phyloP scores from a whole-genome alignment of 2,113 vertebrate genomes.

The Tricholaema leucomelas region DNA sequence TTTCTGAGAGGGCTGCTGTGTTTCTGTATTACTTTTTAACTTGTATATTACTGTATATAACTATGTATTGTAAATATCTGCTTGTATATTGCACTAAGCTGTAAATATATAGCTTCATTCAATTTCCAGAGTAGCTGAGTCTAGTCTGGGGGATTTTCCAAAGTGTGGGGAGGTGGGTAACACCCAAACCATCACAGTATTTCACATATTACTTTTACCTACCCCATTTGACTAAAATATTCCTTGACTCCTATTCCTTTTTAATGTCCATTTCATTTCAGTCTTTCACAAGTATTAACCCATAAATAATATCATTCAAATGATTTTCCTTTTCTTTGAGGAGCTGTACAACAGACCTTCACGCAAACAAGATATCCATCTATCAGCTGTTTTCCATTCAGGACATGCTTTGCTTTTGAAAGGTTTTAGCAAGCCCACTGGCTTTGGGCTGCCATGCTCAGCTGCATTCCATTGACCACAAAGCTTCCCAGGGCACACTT shows the following conservation, averaged over 20 bases:
- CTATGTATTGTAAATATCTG: too few species aligned
- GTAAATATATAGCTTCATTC: too few species aligned
- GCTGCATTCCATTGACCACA: conserved; percentile 35
- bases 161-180: too few species aligned
- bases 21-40: too few species aligned
- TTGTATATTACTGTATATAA: too few species aligned
- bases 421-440: not conserved
- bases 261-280: not conserved
- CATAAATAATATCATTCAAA: not conserved
- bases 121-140: too few species aligned
- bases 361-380: not conserved
- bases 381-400: conserved; percentile 30
- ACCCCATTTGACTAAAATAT: not conserved
- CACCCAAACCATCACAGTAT: too few species aligned
- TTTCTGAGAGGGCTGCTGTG: too few species aligned
- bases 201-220: not conserved
- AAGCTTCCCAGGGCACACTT: not conserved
- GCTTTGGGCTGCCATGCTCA: conserved; percentile 20
- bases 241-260: not conserved
- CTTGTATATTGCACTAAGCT: too few species aligned
- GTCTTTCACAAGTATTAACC: not conserved
- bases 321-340: conserved; percentile 3
- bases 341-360: not conserved
- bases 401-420: conserved; percentile 12
- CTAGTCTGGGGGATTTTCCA: too few species aligned